These are phyloP conservation scores for Poecilia velifera DNA, from an alignment of 2,797 vertebrate genomes.

Conservation along the genomic window DNA sequence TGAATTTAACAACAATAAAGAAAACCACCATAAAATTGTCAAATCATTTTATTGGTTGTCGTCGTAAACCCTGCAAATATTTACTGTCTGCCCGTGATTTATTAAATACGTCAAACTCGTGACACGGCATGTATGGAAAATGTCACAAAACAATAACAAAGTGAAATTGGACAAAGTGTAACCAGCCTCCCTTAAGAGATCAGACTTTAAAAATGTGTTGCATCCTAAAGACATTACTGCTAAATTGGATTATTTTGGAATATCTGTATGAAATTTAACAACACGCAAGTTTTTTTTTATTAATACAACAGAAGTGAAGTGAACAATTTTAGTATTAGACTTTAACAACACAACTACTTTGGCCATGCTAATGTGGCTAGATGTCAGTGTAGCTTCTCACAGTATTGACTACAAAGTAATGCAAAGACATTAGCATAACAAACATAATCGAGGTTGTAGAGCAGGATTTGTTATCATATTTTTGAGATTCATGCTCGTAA, in stretches of 20 bases:
- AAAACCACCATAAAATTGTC: conserved; percentile 20
- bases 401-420: background rate
- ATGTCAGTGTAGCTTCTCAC: background rate
- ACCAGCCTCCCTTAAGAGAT: background rate
- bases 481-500: background rate
- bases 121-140: background rate
- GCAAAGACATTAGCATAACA: background rate
- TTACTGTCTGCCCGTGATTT: background rate
- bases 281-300: background rate
- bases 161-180: background rate
- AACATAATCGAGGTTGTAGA: background rate
- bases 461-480: background rate
- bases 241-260: background rate
- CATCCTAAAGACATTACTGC: background rate
- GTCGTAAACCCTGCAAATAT: background rate
- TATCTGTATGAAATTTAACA: background rate
- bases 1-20: conserved; percentile 49
- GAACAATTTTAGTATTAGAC: background rate
- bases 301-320: background rate
- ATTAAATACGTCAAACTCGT: background rate
- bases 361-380: background rate
- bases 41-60: conserved; percentile 8
- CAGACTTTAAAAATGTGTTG: background rate
- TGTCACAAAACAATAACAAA: background rate
- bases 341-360: background rate